Evolutionary conservation across 2,888 invertebrate genomes (phyloP).

Genomic region (Ennomos quercinarius): DNA sequence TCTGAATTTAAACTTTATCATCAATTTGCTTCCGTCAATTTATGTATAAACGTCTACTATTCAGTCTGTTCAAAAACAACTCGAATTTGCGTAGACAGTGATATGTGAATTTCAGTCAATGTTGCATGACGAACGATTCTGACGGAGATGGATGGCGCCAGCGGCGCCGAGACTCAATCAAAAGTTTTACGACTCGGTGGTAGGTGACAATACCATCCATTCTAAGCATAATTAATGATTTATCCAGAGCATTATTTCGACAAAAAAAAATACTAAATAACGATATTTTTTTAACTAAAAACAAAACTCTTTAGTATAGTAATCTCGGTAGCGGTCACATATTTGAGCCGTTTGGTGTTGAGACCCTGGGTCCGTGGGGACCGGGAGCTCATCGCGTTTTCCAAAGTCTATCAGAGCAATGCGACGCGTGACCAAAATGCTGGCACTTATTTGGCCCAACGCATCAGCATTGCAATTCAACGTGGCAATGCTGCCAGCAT

Average conservation of each 20-base stretch:
- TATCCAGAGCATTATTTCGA: conserved; percentile 4
- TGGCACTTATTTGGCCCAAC: too few species aligned
- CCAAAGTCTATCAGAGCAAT: too few species aligned
- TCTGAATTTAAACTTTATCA: conserved; percentile 24
- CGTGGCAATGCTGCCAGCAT: too few species aligned
- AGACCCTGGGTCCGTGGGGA: too few species aligned
- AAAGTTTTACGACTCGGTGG: conserved; percentile 24
- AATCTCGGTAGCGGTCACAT: too few species aligned
- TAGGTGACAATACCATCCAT: conserved; percentile 19
- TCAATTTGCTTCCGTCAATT: conserved; percentile 24
- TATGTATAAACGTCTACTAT: conserved; percentile 16
- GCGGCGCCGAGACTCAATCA: conserved; percentile 26
- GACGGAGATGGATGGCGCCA: conserved; percentile 19
- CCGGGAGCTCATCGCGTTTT: too few species aligned
- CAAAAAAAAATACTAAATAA: too few species aligned
- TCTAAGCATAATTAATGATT: conserved; percentile 22
- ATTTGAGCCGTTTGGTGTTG: too few species aligned
- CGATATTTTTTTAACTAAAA: too few species aligned
- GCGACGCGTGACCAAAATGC: too few species aligned
- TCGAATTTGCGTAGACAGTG: conserved; percentile 15
- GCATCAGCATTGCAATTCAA: too few species aligned
- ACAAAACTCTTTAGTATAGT: too few species aligned
- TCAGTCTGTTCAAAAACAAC: conserved; percentile 18
- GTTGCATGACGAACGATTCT: conserved; percentile 21
- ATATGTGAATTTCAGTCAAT: conserved; percentile 23